Conservation (phyloP, 2,888 invertebrate genomes). For the Lamellibrachia satsuma region DNA sequence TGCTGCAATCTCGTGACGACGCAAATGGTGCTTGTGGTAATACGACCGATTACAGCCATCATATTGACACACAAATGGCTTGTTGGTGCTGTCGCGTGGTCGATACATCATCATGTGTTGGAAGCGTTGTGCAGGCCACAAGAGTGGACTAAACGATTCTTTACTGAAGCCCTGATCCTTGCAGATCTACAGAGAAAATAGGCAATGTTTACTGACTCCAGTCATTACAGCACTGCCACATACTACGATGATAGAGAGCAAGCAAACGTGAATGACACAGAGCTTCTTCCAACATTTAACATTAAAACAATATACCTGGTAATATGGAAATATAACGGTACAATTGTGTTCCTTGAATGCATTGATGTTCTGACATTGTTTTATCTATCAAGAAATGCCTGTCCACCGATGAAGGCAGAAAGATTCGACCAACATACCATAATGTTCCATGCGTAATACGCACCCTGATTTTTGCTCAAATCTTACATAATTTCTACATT, state of each 20-base stretch:
- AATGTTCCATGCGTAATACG: too few species aligned
- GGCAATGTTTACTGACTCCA: background rate
- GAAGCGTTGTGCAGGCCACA: background rate
- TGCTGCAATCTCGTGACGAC: slow-evolving; percentile 2
- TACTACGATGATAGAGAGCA: background rate
- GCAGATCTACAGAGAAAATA: background rate
- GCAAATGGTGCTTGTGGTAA: slow-evolving; percentile 14
- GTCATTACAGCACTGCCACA: background rate
- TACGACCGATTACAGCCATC: background rate
- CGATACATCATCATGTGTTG: background rate
- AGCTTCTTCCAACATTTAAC: background rate
- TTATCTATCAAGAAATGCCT: too few species aligned
- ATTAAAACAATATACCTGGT: background rate
- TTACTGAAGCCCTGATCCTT: background rate
- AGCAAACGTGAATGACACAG: background rate
- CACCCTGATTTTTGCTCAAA: too few species aligned
- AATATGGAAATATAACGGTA: too few species aligned
- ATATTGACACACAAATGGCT: background rate
- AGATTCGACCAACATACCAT: too few species aligned
- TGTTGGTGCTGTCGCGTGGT: slow-evolving; percentile 3
- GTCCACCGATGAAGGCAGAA: too few species aligned
- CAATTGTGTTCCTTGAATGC: too few species aligned
- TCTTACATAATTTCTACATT: too few species aligned
- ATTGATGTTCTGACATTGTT: too few species aligned
- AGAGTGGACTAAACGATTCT: background rate